Percentiles rank a stretch among this genome's conserved stretches.
Conservation (phyloP, 2,797 vertebrate genomes). For the Characodon lateralis region DNA sequence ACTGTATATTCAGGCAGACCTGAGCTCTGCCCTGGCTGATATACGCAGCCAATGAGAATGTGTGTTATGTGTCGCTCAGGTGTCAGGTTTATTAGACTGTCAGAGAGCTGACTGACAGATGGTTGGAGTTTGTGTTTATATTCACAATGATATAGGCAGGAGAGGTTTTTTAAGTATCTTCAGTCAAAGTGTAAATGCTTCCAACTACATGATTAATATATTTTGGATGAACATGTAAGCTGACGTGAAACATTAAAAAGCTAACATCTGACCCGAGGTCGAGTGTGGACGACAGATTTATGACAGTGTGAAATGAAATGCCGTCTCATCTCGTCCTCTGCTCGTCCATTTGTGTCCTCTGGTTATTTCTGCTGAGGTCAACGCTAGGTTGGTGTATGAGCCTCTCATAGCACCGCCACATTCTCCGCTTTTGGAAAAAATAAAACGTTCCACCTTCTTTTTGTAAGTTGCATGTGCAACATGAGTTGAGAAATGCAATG, state of each 20-base stretch:
- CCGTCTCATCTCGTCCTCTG: neutral
- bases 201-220: neutral
- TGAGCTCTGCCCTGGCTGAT: conserved; percentile 47
- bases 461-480: conserved; percentile 3
- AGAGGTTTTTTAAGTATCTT: neutral
- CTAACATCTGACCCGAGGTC: conserved; percentile 11
- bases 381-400: conserved; percentile 32
- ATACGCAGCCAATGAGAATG: conserved; percentile 70
- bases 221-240: neutral
- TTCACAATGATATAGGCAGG: neutral
- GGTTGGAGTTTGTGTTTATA: conserved; percentile 17
- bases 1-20: conserved; percentile 23
- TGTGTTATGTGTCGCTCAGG: conserved; percentile 76
- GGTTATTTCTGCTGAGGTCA: conserved; percentile 25
- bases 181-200: neutral
- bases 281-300: conserved; percentile 29
- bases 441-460: conserved; percentile 4
- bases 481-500: neutral
- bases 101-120: conserved; percentile 58
- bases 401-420: conserved; percentile 47
- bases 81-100: conserved; percentile 79
- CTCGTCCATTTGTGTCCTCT: neutral
- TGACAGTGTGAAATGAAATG: conserved; percentile 31
- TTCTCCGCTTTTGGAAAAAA: conserved; percentile 49
- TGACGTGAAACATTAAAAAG: neutral